Conservation (phyloP, 2,797 vertebrate species). For the Capromys pilorides region DNA sequence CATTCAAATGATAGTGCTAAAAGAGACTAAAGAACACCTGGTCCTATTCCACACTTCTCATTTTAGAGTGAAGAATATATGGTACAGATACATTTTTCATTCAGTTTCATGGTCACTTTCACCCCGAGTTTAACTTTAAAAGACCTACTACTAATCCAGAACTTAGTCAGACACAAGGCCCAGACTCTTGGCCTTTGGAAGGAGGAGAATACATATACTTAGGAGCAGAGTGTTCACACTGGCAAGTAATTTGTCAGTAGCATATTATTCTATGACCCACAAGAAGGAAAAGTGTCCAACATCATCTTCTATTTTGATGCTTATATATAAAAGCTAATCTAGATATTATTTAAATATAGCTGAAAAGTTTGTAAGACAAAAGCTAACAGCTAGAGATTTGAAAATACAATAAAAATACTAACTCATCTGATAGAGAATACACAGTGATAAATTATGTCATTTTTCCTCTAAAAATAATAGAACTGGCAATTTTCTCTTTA, state of each 20-base stretch:
- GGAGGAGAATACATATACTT: conserved; percentile 70
- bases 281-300: conserved; percentile 24
- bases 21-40: background rate
- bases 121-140: conserved; percentile 62
- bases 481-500: conserved; percentile 68
- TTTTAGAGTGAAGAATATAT: conserved; percentile 56
- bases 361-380: conserved; percentile 64
- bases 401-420: background rate
- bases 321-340: conserved; percentile 61
- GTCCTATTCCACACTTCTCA: background rate
- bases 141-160: conserved; percentile 76
- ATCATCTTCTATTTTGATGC: conserved; percentile 54
- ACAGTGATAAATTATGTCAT: conserved; percentile 59
- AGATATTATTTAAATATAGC: conserved; percentile 42
- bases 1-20: background rate
- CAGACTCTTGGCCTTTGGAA: conserved; percentile 71
- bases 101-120: conserved; percentile 79
- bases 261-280: background rate
- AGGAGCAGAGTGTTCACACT: conserved; percentile 73
- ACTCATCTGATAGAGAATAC: conserved; percentile 52
- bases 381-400: background rate
- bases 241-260: conserved; percentile 13
- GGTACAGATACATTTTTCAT: conserved; percentile 12
- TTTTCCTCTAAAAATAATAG: conserved; percentile 76
- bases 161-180: conserved; percentile 61